Percentiles rank a stretch among this genome's conserved stretches.
phyloP scores from a whole-genome alignment of 2,888 invertebrate species.

The Tetheella fluctuosa region DNA sequence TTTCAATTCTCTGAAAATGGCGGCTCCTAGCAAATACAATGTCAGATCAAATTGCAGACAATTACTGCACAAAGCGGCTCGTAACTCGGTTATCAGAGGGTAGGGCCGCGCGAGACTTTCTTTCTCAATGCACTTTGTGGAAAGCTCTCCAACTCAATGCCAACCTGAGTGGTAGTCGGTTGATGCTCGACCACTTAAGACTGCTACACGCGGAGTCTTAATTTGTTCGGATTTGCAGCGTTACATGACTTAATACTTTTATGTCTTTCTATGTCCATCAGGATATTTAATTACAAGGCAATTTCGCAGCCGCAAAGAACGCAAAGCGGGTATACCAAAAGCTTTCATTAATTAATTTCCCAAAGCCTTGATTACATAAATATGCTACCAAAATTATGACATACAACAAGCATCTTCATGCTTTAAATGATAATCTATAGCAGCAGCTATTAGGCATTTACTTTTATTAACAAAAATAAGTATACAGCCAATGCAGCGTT shows the following conservation, averaged over 20 bases:
- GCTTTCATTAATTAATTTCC: too few relatives aligned
- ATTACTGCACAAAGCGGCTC: slow-evolving; percentile 21
- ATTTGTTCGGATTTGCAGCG: not conserved
- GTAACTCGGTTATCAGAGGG: slow-evolving; percentile 20
- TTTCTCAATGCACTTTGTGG: slow-evolving; percentile 5
- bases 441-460: too few relatives aligned
- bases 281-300: too few relatives aligned
- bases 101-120: slow-evolving; percentile 1
- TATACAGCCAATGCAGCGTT: not conserved
- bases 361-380: too few relatives aligned
- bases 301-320: too few relatives aligned
- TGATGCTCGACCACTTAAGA: not conserved
- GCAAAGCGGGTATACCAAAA: too few relatives aligned
- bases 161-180: not conserved
- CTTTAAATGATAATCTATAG: too few relatives aligned
- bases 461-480: not conserved
- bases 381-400: too few relatives aligned
- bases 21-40: not conserved
- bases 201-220: not conserved
- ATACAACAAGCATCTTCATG: too few relatives aligned
- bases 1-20: not conserved
- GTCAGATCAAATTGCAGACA: slow-evolving; percentile 23
- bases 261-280: too few relatives aligned
- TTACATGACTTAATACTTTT: not conserved
- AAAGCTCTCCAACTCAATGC: slow-evolving; percentile 1